Evolutionary conservation across 2,113 vertebrate genomes (phyloP).

Genomic region (Vidua macroura): DNA sequence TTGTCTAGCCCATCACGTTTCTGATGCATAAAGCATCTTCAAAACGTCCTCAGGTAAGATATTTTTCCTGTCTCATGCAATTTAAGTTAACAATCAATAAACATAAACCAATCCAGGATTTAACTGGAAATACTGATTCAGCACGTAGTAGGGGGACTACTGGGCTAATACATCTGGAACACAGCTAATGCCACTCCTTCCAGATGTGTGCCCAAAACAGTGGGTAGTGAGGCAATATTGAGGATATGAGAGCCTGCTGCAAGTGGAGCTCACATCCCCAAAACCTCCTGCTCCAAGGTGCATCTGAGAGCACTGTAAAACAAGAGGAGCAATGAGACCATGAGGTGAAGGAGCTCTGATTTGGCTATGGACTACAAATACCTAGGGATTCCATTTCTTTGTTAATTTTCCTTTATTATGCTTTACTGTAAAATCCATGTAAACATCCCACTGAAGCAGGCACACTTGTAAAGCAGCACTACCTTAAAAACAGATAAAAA

Average conservation of each 20-base stretch:
- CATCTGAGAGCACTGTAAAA: not conserved
- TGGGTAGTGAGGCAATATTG: not conserved
- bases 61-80: not conserved
- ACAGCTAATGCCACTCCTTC: not conserved
- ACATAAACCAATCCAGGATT: not conserved
- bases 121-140: not conserved
- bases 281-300: not conserved
- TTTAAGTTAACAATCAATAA: not conserved
- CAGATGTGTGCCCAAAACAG: rapidly evolving
- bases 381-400: not conserved
- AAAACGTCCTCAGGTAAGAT: not conserved
- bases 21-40: slow-evolving; percentile 16
- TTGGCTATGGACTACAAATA: not conserved
- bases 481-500: not conserved
- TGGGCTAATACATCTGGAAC: not conserved
- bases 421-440: not conserved
- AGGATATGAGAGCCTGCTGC: not conserved
- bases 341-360: not conserved
- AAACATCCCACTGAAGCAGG: not conserved
- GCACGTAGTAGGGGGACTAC: not conserved
- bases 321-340: rapidly evolving
- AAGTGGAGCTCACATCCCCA: not conserved
- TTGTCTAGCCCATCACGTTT: not conserved
- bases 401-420: not conserved
- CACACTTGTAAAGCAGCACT: not conserved